Evolutionary conservation across 2,113 vertebrate genomes (phyloP).

Genomic region (Psilopogon haemacephalus): DNA sequence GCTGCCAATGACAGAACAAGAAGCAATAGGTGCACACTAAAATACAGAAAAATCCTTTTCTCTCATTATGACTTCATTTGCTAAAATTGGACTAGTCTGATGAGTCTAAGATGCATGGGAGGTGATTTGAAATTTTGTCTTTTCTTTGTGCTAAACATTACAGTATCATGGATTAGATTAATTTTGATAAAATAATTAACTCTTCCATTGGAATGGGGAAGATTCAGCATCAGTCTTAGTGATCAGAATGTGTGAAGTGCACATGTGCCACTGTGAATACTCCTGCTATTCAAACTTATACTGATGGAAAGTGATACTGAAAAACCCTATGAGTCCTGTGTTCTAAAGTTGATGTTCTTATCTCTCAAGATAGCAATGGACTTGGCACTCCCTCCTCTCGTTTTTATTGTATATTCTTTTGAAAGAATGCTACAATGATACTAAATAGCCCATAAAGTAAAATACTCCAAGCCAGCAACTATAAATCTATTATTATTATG

Average conservation of each 20-base stretch:
- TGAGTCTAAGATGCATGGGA: accelerated
- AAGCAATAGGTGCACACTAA: background rate
- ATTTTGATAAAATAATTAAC: background rate
- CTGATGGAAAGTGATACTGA: background rate
- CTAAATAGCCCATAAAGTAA: background rate
- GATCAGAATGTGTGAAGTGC: background rate
- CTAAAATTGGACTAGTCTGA: background rate
- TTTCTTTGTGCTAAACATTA: background rate
- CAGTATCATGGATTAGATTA: background rate
- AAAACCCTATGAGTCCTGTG: background rate
- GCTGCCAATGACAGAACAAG: too few relatives aligned
- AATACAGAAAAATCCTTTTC: background rate
- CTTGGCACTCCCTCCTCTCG: background rate
- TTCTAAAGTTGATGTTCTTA: background rate
- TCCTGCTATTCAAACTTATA: background rate
- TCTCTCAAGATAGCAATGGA: background rate
- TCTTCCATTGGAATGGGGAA: background rate
- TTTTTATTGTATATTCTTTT: background rate
- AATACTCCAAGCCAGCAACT: background rate
- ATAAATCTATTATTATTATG: background rate
- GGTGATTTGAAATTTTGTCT: background rate
- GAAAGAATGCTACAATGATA: background rate
- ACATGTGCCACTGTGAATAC: background rate
- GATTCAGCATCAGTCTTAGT: background rate
- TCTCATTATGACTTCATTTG: background rate